Evolutionary conservation across 2,113 vertebrate species (phyloP), one percentile per base, ranked within the genome.

Genomic region (Oryzias woworae): DNA sequence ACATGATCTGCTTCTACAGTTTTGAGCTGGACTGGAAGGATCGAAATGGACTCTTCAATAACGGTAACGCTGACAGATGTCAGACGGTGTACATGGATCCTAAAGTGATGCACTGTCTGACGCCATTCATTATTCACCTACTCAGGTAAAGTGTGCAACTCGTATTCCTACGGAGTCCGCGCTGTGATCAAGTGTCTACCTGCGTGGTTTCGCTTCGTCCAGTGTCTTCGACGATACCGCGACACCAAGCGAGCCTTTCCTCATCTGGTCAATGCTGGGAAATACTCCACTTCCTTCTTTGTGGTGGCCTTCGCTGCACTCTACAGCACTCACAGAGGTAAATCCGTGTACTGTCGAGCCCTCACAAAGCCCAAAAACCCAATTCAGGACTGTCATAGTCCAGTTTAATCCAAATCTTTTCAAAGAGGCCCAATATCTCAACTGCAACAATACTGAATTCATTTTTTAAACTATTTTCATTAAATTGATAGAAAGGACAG

Each of bases 241-340:
- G 97, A 99, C 91, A 95, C 96, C 70, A 98, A 94, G 85, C 93
- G 96, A 67, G 96, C 97, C 75, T 99, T 99, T 86, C 95, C 95
- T 82, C 97, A 99, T 87, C 91, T 99, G 81, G 94, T 95, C 52
- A 99, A 99, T 10, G 97, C 97, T 44, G 97, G 97, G 80, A 99
- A 99, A 90, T 99, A 99, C 82, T 98, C 97, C 59, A 99, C 97
- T 26, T 96, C 96, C 77, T 99, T 99, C 92, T 99, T 99, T n/a
- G 95, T 92, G 31, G 96, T 99, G 87, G 98, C 94, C 43, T 99
- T 99, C 65, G 85, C 91, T 72, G 97, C 97, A 3, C 96, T 99
- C 41, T 96, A 98, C 92, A 93, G 61, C 69, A 98, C 96, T 50
- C 96, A 98, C 67, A 91, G 92, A 95, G 93, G 97, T 99, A 95